Base-by-base conservation (phyloP, 1,140 invertebrate genomes). In the Drosophila cardini region DNA sequence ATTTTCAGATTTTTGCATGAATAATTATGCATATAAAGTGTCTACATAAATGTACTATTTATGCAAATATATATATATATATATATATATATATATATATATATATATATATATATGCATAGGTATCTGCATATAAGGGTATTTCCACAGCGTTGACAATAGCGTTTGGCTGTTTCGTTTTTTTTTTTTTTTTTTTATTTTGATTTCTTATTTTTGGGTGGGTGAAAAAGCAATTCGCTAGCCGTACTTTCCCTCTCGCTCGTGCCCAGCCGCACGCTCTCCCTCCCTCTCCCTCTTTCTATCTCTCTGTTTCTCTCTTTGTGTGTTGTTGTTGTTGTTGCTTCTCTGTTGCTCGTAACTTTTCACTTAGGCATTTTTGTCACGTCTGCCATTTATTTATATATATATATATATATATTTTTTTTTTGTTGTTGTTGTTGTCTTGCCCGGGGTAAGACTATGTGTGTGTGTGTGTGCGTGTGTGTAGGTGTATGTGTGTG, bases 341-440 rank as follows among this genome's bases (percentile, higher is more conserved):
- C 5, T 15, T 69, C 65, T 38, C 63, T 58, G 15, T 73, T 63
- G 76, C 74, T 89, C 84, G 84, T 84, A 89, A 89, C 84, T 89
- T 89, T 89, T 89, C 84, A 89, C 84, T 89, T 89, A 89, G 89
- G 84, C 84, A 89, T 89, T 89, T 89, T 89, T 89, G 84, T 89
- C 84, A 89, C 84, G 84, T 87, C 84, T 87, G 80, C 73, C 72
- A 83, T 86, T 82, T 77, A 70, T 74, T 72, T 75, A 63, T 75
- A 63, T 71, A 52, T 62, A 26, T 26, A 26, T 26, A 21, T 26
- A n/a, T n/a, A n/a, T n/a, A n/a, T n/a, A n/a, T n/a, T n/a, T n/a
- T n/a, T n/a, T n/a, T n/a, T n/a, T n/a, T n/a, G n/a, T 26, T 26
- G 4, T 45, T 56, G 38, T 60, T 57, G 43, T 36, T 46, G 43